Evolutionary conservation across 2,113 vertebrate species (phyloP).

Genomic region (Pelvicachromis taeniatus): DNA sequence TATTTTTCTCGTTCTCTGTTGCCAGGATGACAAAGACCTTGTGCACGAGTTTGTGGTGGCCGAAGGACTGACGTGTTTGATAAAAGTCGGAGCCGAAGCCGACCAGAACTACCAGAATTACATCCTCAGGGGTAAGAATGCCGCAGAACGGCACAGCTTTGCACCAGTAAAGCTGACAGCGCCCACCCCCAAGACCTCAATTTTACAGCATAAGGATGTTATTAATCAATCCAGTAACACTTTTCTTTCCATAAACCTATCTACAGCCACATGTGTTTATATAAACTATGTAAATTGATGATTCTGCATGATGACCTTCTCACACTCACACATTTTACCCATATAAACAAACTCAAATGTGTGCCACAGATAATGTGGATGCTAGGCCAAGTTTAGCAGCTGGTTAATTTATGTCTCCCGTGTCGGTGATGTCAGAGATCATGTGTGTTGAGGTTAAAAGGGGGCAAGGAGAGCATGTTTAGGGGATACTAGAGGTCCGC

Average conservation of each 20-base stretch:
- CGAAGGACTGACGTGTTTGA: constrained; percentile 92
- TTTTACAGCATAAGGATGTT: constrained; percentile 37
- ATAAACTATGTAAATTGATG: constrained; percentile 53
- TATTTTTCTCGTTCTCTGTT: not conserved
- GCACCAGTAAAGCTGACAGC: not conserved
- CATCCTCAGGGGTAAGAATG: constrained; percentile 90
- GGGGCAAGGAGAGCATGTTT: not conserved
- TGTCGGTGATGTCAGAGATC: constrained; percentile 39
- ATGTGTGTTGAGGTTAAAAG: constrained; percentile 3
- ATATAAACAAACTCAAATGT: constrained; percentile 46
- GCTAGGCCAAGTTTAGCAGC: constrained; percentile 26
- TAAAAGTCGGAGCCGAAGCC: constrained; percentile 94
- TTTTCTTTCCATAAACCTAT: constrained; percentile 48
- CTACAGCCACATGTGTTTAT: constrained; percentile 56
- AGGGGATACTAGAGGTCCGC: constrained; percentile 1
- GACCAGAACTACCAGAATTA: constrained; percentile 99
- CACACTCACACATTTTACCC: constrained; percentile 18
- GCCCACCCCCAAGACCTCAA: not conserved
- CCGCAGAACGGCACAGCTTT: not conserved
- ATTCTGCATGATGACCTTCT: constrained; percentile 28
- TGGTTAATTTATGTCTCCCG: constrained; percentile 52
- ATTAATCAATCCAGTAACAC: constrained; percentile 52
- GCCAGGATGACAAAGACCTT: constrained; percentile 97
- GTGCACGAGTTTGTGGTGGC: constrained; percentile 96
- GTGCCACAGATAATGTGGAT: constrained; percentile 23